Conservation (phyloP, 2,113 vertebrate genomes). For the Phyllostomus hastatus region DNA sequence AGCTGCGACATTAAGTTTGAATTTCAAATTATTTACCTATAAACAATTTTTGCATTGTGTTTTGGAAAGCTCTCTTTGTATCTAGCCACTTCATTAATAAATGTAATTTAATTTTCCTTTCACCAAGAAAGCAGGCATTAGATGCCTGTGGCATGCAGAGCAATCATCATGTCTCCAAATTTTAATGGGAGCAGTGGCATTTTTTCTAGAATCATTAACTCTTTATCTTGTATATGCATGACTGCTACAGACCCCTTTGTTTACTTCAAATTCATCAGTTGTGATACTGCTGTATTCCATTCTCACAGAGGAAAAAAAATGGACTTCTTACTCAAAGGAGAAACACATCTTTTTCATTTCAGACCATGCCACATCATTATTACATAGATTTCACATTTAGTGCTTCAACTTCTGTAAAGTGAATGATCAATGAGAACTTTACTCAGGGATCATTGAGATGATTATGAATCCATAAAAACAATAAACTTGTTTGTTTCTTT, state of each 20-base stretch:
- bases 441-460: constrained; percentile 18
- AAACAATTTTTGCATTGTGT: not conserved
- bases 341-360: constrained; percentile 20
- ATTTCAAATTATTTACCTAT: constrained; percentile 21
- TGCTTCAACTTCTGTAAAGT: constrained; percentile 46
- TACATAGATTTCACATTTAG: constrained; percentile 50
- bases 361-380: not conserved
- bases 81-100: constrained; percentile 48
- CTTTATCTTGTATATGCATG: constrained; percentile 71
- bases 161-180: constrained; percentile 65
- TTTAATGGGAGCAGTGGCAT: constrained; percentile 49
- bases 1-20: not conserved
- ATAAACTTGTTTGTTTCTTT: not conserved
- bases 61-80: constrained; percentile 22
- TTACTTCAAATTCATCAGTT: constrained; percentile 68
- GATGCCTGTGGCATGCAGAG: constrained; percentile 27
- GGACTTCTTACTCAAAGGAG: constrained; percentile 51
- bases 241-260: constrained; percentile 63
- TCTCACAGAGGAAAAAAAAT: constrained; percentile 54
- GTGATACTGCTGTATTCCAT: constrained; percentile 43
- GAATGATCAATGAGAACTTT: constrained; percentile 38
- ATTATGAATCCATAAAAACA: not conserved
- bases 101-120: constrained; percentile 43
- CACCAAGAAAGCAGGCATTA: constrained; percentile 40
- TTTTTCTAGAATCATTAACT: constrained; percentile 73